These are phyloP conservation scores for Acanthurus leucopareius DNA, from an alignment of 2,797 vertebrate genomes.

Conservation along the genomic window DNA sequence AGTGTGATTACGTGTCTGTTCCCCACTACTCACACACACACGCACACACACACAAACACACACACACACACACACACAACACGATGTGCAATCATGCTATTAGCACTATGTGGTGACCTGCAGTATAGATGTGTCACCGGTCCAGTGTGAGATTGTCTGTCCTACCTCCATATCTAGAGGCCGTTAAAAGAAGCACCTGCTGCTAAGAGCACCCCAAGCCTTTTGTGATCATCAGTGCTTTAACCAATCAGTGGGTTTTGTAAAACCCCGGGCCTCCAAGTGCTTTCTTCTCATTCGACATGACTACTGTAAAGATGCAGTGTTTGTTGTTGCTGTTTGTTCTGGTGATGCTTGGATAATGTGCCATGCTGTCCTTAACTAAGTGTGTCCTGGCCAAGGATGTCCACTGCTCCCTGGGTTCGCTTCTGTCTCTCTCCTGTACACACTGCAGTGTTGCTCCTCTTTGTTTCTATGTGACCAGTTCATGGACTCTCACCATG, in stretches of 20 bases:
- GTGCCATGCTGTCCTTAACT: slow-evolving; percentile 81
- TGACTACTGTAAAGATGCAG: slow-evolving; percentile 79
- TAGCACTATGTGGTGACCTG: slow-evolving; percentile 75
- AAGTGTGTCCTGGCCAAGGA: slow-evolving; percentile 86
- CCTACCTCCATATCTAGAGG: slow-evolving; percentile 77
- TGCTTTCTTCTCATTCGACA: slow-evolving; percentile 81
- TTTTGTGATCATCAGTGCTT: slow-evolving; percentile 86
- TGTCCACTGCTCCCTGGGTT: slow-evolving; percentile 86
- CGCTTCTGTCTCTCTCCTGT: slow-evolving; percentile 81
- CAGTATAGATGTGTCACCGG: slow-evolving; percentile 71
- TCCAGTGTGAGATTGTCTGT: slow-evolving; percentile 76
- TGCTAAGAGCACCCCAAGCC: slow-evolving; percentile 84
- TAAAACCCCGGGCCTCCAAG: slow-evolving; percentile 75
- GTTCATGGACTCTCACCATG: slow-evolving; percentile 84
- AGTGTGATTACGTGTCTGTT: slow-evolving; percentile 70
- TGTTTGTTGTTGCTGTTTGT: slow-evolving; percentile 82
- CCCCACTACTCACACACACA: slow-evolving; percentile 15
- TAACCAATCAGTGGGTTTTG: slow-evolving; percentile 81
- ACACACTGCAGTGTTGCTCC: slow-evolving; percentile 79
- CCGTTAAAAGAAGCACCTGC: slow-evolving; percentile 80
- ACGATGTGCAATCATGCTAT: slow-evolving; percentile 75
- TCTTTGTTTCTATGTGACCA: slow-evolving; percentile 82
- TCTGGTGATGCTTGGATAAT: slow-evolving; percentile 81
- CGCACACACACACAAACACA: slow-evolving; percentile 16
- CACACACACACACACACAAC: slow-evolving; percentile 47